These are phyloP conservation scores for Bubo blakistoni DNA, from an alignment of 2,113 vertebrate species.

Conservation along the genomic window DNA sequence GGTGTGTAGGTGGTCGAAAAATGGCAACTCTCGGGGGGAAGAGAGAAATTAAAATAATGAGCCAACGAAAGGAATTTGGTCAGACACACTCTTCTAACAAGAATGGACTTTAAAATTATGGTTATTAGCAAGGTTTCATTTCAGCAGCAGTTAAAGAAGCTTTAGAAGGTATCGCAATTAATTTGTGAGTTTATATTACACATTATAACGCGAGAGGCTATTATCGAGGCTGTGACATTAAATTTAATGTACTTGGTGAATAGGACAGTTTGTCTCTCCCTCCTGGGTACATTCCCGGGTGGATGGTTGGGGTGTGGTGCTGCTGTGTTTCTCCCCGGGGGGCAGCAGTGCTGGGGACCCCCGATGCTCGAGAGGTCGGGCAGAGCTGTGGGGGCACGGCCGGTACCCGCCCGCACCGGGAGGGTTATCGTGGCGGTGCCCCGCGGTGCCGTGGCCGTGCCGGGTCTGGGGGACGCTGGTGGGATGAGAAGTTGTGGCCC, in stretches of 20 bases:
- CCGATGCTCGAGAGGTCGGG: neutral
- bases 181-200: constrained; percentile 13
- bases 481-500: neutral
- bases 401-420: rapidly evolving
- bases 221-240: neutral
- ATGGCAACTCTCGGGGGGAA: rapidly evolving
- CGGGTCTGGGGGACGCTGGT: rapidly evolving
- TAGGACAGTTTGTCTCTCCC: neutral
- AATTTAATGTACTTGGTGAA: neutral
- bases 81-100: neutral
- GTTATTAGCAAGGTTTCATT: constrained; percentile 4
- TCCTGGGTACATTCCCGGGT: rapidly evolving
- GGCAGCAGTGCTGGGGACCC: neutral
- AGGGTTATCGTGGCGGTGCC: rapidly evolving
- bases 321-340: rapidly evolving
- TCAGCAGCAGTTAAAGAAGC: constrained; percentile 11
- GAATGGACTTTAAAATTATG: neutral
- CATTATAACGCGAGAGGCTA: neutral
- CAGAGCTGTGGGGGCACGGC: neutral
- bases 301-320: rapidly evolving
- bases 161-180: constrained; percentile 5
- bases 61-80: neutral
- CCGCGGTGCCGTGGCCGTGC: rapidly evolving
- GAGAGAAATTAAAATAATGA: neutral
- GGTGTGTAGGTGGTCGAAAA: neutral